A percentile compares a stretch with the other conserved stretches of the same genome.
Evolutionary conservation across 2,797 vertebrate species (phyloP).

Genomic region (Echiichthys vipera): DNA sequence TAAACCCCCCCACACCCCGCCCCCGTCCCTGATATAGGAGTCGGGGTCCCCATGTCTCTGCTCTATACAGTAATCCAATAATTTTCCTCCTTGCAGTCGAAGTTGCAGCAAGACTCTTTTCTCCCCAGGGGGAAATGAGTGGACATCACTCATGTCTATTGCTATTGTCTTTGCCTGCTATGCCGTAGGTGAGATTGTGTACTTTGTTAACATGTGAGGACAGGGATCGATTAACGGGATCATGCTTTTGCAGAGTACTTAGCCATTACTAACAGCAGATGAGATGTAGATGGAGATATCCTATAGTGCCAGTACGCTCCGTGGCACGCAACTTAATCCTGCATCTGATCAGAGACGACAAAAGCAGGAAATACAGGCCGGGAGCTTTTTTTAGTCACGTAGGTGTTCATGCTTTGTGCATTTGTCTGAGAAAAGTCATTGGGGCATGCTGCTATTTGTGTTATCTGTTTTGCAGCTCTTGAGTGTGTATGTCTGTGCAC

Average conservation of each 20-base stretch:
- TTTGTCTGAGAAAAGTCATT: slow-evolving; percentile 59
- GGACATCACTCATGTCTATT: slow-evolving; percentile 70
- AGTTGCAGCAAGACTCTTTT: slow-evolving; percentile 16
- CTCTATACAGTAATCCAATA: slow-evolving; percentile 42
- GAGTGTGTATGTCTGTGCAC: slow-evolving; percentile 17
- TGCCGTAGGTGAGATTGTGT: slow-evolving; percentile 19
- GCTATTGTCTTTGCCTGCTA: slow-evolving; percentile 58
- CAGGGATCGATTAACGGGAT: slow-evolving; percentile 45
- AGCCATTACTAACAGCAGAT: slow-evolving; percentile 55
- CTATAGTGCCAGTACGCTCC: background rate
- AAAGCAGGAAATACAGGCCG: background rate
- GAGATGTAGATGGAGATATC: slow-evolving; percentile 37
- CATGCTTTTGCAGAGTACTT: slow-evolving; percentile 43
- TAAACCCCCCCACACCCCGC: no score
- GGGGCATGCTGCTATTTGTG: slow-evolving; percentile 54
- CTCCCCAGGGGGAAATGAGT: slow-evolving; percentile 36
- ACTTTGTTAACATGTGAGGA: slow-evolving; percentile 7
- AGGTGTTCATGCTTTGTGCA: slow-evolving; percentile 38
- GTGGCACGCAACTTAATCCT: slow-evolving; percentile 54
- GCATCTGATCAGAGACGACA: slow-evolving; percentile 46
- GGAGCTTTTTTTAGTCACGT: slow-evolving; percentile 17
- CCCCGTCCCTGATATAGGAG: background rate
- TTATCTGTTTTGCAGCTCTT: slow-evolving; percentile 54
- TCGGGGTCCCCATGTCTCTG: slow-evolving; percentile 2
- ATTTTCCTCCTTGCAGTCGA: slow-evolving; percentile 30